Conservation (phyloP, 2,797 vertebrate genomes). For the Chanos chanos region DNA sequence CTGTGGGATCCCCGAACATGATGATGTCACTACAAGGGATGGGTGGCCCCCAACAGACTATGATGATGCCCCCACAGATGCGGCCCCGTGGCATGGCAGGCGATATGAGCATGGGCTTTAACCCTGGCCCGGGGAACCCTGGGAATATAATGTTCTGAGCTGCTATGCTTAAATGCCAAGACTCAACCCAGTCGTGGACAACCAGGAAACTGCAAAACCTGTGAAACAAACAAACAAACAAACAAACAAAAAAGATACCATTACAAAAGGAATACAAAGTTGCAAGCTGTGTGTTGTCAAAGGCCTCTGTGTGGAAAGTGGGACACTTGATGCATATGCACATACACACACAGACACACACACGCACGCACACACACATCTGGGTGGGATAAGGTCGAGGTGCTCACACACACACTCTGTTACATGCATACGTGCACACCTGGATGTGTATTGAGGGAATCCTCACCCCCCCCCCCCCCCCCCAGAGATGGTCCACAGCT, state of each 20-base stretch:
- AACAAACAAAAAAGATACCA: constrained; percentile 29
- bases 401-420: constrained; percentile 8
- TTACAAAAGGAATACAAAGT: constrained; percentile 26
- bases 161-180: constrained; percentile 67
- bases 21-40: constrained; percentile 99
- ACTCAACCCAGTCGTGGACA: constrained; percentile 31
- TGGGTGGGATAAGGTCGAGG: constrained; percentile 28
- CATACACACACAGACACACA: constrained; percentile 17
- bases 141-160: constrained; percentile 98
- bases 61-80: constrained; percentile 99
- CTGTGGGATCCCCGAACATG: constrained; percentile 94
- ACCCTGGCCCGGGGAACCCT: constrained; percentile 94
- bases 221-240: too few relatives aligned
- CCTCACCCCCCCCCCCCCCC: too few relatives aligned
- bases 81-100: constrained; percentile 89
- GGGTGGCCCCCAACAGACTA: constrained; percentile 98
- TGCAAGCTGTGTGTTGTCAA: constrained; percentile 26
- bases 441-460: constrained; percentile 39
- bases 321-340: constrained; percentile 35
- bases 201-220: constrained; percentile 37
- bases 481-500: constrained; percentile 32
- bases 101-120: constrained; percentile 97
- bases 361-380: constrained; percentile 6
- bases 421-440: constrained; percentile 28
- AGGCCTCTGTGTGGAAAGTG: constrained; percentile 28